Conservation (phyloP, 53 echinoderm and acorn worm species). For the Arbacia lixula region DNA sequence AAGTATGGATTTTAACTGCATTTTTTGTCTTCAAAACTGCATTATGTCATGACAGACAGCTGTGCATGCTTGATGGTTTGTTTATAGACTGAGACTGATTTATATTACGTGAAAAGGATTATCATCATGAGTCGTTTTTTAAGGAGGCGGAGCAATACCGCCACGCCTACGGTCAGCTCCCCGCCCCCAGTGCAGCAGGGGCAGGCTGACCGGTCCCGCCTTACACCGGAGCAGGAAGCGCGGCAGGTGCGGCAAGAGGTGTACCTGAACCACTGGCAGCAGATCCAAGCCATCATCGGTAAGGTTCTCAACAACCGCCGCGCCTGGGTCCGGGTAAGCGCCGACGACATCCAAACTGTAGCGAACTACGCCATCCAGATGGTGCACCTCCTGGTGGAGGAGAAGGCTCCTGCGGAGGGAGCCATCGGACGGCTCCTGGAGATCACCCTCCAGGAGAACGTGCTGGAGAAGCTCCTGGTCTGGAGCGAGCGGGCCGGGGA, state of each 20-base stretch:
- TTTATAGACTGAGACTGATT: too few relatives aligned
- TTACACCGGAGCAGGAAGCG: constrained; percentile 46
- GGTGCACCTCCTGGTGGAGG: constrained; percentile 92
- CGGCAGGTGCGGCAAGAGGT: constrained; percentile 82
- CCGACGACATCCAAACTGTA: constrained; percentile 91
- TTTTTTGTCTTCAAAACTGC: too few relatives aligned
- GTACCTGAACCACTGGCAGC: constrained; percentile 91
- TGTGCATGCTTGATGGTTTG: too few relatives aligned
- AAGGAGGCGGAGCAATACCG: constrained; percentile 41
- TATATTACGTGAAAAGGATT: too few relatives aligned
- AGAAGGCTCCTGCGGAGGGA: constrained; percentile 73
- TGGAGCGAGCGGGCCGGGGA: constrained; percentile 85
- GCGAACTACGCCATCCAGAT: constrained; percentile 92
- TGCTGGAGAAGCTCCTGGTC: constrained; percentile 81
- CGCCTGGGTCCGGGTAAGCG: constrained; percentile 53
- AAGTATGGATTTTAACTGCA: too few relatives aligned
- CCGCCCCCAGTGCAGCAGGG: neutral
- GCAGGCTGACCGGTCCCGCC: constrained; percentile 1
- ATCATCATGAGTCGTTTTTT: constrained; percentile 32
- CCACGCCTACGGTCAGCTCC: constrained; percentile 6
- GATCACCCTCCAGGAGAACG: constrained; percentile 71
- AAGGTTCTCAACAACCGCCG: constrained; percentile 67
- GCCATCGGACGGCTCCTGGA: constrained; percentile 84
- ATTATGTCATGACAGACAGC: too few relatives aligned
- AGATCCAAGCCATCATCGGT: constrained; percentile 71